Evolutionary conservation across 1,140 invertebrate species (phyloP), one percentile per base, ranked within the genome.

Genomic region (Kradibia gibbosae): DNA sequence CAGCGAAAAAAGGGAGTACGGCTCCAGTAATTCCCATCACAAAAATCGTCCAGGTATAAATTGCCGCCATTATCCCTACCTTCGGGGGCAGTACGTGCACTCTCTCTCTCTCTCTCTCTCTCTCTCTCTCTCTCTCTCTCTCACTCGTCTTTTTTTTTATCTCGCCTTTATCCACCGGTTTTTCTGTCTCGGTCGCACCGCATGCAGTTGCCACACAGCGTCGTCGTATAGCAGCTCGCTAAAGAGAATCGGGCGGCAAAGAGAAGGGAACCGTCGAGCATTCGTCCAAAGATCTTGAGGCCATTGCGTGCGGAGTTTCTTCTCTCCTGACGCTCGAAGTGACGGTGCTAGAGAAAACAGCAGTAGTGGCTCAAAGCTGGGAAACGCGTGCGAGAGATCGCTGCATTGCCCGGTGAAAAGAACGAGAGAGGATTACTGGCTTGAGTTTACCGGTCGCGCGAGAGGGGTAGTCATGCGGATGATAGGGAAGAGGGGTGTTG

Each of bases 11-110:
- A 76, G 48, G 70, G 76, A 78, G 81, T 77, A 76, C 25, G 28
- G 84, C 75, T 87, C 85, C 84, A 75, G 82, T 88, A 89, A 89
- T 89, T 90, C 88, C 89, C 86, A 87, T 86, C 87, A 88, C 83
- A 89, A 90, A 90, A 90, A 88, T 88, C 85, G 81, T 85, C 83
- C 89, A 90, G 89, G 89, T 91, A 81, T 81, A 90, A 88, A 90
- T 90, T 87, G 86, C 88, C 88, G 86, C 87, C 89, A 89, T 89
- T 89, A 90, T 89, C 89, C 87, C 88, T 83, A 82, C 88, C 78
- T 48, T 22, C n/a, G 36, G 10, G 36, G 28, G 25, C 50, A 20
- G 22, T 50, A 17, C n/a, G 50, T 20, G 10, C 50, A 13, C 34
- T 45, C 10, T 67, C n/a, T n/a, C n/a, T n/a, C 55, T 11, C 36